Conservation (phyloP, 1,140 invertebrate species). For the Pseudomyrmex cubaensis region DNA sequence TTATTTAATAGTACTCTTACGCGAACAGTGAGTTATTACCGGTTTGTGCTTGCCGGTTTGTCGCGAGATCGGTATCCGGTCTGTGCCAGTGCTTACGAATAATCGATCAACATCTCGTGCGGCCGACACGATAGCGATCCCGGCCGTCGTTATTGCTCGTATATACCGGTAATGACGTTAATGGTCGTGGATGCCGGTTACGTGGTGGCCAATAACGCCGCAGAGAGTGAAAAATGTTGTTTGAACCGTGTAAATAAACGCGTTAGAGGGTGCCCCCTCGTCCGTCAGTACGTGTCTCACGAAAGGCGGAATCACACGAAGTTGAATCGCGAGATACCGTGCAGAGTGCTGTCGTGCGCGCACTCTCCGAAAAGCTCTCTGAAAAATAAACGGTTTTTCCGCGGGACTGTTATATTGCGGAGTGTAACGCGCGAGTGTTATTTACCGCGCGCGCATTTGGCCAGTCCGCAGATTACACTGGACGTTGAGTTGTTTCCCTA, state of each 20-base stretch:
- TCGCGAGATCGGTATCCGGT: conserved; percentile 34
- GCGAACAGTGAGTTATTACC: conserved; percentile 33
- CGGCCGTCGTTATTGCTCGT: conserved; percentile 34
- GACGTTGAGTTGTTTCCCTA: conserved; percentile 3
- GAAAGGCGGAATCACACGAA: conserved; percentile 9
- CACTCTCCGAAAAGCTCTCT: background rate
- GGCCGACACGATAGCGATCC: conserved; percentile 50
- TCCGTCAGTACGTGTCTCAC: background rate
- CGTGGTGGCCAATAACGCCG: conserved; percentile 34
- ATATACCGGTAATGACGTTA: conserved; percentile 53
- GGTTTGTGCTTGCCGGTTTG: background rate
- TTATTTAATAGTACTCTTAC: conserved; percentile 43
- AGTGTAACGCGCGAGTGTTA: conserved; percentile 1
- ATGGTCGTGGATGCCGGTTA: conserved; percentile 30
- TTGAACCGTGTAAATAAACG: conserved; percentile 39
- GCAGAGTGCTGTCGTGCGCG: conserved; percentile 3
- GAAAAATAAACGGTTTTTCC: conserved; percentile 40
- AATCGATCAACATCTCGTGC: conserved; percentile 60
- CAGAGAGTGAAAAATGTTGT: conserved; percentile 53
- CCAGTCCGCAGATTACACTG: conserved; percentile 42
- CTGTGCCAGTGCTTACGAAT: conserved; percentile 16
- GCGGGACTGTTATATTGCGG: background rate
- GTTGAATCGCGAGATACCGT: conserved; percentile 28
- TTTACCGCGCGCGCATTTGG: conserved; percentile 9
- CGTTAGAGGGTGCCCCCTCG: background rate